Evolutionary conservation across 2,888 invertebrate genomes (phyloP).

Genomic region (Lasioglossum lativentre): DNA sequence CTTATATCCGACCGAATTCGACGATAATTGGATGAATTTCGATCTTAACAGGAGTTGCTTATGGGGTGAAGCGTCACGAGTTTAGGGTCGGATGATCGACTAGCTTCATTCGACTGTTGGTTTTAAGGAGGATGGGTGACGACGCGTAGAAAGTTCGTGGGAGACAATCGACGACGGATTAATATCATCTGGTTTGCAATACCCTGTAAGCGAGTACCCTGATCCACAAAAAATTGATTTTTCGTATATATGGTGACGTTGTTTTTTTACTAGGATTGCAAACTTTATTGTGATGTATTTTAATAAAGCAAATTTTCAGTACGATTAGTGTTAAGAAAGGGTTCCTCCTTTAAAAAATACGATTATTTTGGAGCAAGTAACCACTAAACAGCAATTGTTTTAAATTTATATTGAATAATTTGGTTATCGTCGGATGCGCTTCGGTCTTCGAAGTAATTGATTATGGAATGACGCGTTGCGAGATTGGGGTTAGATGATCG

Average conservation of each 20-base stretch:
- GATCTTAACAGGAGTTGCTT: conserved; percentile 30
- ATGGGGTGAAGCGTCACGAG: conserved; percentile 4
- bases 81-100: conserved; percentile 11
- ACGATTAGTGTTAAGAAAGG: background rate
- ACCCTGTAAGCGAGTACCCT: background rate
- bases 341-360: background rate
- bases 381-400: background rate
- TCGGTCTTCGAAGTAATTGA: background rate
- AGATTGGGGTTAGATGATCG: conserved; percentile 9
- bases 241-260: no score
- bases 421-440: background rate
- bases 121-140: background rate
- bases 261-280: no score
- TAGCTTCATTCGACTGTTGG: background rate
- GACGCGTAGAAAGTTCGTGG: background rate
- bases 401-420: conserved; percentile 4
- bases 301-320: no score
- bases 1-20: conserved; percentile 40
- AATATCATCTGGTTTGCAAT: background rate
- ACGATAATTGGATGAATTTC: conserved; percentile 60
- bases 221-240: background rate
- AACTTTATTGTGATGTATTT: background rate
- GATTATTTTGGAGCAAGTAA: background rate
- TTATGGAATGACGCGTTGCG: background rate
- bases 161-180: background rate